These are phyloP conservation scores for Oncorhynchus gorbuscha DNA, from an alignment of 2,113 vertebrate genomes.

Conservation along the genomic window DNA sequence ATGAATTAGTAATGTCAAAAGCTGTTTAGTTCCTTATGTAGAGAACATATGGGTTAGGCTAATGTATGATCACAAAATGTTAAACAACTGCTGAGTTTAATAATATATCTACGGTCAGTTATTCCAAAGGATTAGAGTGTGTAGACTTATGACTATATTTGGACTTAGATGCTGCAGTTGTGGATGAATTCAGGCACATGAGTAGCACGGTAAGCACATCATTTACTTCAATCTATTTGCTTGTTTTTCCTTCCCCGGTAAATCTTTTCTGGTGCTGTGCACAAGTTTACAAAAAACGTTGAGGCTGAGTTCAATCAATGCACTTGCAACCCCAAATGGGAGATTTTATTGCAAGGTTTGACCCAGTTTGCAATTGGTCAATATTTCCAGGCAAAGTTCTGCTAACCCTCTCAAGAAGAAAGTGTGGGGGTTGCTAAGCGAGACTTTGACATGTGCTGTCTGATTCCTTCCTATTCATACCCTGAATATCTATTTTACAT, in stretches of 20 bases:
- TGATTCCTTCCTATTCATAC: background rate
- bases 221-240: constrained; percentile 43
- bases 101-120: too few relatives aligned
- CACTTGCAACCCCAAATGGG: constrained; percentile 54
- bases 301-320: constrained; percentile 71
- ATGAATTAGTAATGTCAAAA: constrained; percentile 12
- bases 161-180: constrained; percentile 41
- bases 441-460: background rate
- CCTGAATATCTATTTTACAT: background rate
- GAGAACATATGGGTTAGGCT: constrained; percentile 22
- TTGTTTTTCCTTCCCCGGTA: constrained; percentile 49
- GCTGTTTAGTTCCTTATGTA: constrained; percentile 11
- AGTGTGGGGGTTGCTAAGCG: background rate
- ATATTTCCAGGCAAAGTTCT: constrained; percentile 37
- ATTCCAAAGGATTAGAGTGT: background rate
- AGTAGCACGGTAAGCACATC: constrained; percentile 44
- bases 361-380: constrained; percentile 55
- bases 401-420: too few relatives aligned
- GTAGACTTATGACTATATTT: constrained; percentile 42
- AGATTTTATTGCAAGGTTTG: constrained; percentile 50
- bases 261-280: constrained; percentile 61
- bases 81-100: constrained; percentile 21
- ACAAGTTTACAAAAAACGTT: constrained; percentile 62
- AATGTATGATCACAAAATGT: constrained; percentile 10
- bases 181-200: constrained; percentile 39